Evolutionary conservation across 2,797 vertebrate genomes (phyloP).

Genomic region (Rhinoraja longicauda): DNA sequence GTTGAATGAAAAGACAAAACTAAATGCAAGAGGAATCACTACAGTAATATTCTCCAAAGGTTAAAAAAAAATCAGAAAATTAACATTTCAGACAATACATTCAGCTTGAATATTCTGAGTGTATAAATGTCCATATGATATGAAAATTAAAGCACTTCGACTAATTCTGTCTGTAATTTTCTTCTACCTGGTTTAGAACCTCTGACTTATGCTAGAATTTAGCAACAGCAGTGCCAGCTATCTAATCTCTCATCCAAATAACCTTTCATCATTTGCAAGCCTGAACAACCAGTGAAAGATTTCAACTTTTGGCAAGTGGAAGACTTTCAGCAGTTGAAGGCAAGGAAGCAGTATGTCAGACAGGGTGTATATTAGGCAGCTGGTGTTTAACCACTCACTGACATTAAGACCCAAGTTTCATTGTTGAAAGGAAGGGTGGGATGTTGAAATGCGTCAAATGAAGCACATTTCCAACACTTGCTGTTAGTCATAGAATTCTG

Average conservation of each 20-base stretch:
- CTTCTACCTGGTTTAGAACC: neutral
- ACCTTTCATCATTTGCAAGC: neutral
- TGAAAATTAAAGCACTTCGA: neutral
- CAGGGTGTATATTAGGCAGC: neutral
- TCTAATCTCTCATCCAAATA: constrained; percentile 3
- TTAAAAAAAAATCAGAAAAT: neutral
- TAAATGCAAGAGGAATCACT: neutral
- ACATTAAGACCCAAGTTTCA: neutral
- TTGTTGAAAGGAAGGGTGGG: neutral
- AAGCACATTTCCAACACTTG: neutral
- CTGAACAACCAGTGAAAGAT: neutral
- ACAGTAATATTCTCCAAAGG: neutral
- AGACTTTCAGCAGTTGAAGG: neutral
- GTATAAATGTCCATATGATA: neutral
- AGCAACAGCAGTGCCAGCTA: neutral
- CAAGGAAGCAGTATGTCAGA: neutral
- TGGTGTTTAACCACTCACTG: neutral
- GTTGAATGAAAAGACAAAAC: constrained; percentile 47
- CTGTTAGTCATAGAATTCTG: neutral
- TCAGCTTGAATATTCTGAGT: neutral
- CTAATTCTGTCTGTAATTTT: neutral
- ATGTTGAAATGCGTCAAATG: neutral
- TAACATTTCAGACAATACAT: neutral
- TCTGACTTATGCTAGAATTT: no score
- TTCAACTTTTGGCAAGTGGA: neutral